A percentile compares a stretch with the other conserved stretches of the same genome.
Evolutionary conservation across 1,140 invertebrate species (phyloP).

Genomic region (Listronotus bonariensis): DNA sequence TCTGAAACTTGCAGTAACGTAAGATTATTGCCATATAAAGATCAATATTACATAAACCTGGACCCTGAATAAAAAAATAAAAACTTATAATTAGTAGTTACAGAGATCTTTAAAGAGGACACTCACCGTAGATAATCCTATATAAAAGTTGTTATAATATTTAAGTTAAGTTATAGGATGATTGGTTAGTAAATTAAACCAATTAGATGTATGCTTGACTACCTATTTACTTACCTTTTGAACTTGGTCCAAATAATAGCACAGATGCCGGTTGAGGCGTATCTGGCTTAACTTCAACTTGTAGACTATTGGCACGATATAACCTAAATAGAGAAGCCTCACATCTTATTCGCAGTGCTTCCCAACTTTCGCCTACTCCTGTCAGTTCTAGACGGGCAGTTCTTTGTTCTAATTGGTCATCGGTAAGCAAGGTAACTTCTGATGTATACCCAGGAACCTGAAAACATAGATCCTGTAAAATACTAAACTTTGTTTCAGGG

Average conservation of each 20-base stretch:
- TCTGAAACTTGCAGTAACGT: no score
- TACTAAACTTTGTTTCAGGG: no score
- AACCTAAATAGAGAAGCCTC: conserved; percentile 50
- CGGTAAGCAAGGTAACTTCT: conserved; percentile 41
- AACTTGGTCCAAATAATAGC: conserved; percentile 47
- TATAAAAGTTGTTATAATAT: no score
- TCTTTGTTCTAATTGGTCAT: conserved; percentile 48
- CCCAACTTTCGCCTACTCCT: conserved; percentile 50
- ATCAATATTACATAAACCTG: no score
- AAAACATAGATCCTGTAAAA: conserved; percentile 8
- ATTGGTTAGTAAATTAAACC: no score
- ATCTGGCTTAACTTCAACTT: conserved; percentile 50
- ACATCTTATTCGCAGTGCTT: conserved; percentile 47
- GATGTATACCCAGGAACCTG: conserved; percentile 53
- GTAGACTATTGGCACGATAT: conserved; percentile 51
- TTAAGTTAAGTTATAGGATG: no score
- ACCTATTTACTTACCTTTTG: conserved; percentile 36
- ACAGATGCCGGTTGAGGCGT: conserved; percentile 51
- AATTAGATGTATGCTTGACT: no score
- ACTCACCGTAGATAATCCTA: no score
- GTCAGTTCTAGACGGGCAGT: conserved; percentile 49
- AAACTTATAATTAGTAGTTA: no score
- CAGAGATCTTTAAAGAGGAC: no score
- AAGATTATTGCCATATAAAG: no score
- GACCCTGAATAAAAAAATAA: no score